These are phyloP conservation scores for Chymomyza fuscimana DNA, from an alignment of 2,888 invertebrate species.

Conservation along the genomic window DNA sequence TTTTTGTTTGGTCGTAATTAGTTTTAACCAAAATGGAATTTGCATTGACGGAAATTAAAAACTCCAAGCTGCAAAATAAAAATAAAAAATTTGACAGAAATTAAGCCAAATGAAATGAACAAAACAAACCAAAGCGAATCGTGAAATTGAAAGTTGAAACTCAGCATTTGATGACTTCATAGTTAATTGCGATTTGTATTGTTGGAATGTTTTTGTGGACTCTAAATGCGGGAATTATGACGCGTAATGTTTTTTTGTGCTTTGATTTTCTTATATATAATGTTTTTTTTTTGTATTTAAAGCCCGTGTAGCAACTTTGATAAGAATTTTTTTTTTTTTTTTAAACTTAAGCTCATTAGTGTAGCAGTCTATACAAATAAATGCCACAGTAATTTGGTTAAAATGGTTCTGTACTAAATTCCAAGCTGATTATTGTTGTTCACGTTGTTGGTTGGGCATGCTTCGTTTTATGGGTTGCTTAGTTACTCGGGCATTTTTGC, in stretches of 20 bases:
- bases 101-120: conserved; percentile 9
- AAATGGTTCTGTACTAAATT: background rate
- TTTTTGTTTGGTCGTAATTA: background rate
- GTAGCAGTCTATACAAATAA: too few relatives aligned
- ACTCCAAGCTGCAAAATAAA: conserved; percentile 8
- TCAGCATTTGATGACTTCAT: conserved; percentile 23
- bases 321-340: background rate
- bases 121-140: conserved; percentile 1
- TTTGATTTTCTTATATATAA: background rate
- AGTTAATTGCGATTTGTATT: background rate
- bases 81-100: conserved; percentile 6
- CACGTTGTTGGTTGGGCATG: too few relatives aligned
- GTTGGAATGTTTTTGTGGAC: background rate
- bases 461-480: too few relatives aligned
- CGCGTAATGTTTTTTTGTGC: background rate
- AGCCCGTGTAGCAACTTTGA: background rate
- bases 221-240: background rate
- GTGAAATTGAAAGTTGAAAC: conserved; percentile 1
- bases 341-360: too few relatives aligned
- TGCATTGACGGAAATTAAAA: conserved; percentile 34
- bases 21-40: conserved; percentile 15
- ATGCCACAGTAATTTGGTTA: too few relatives aligned
- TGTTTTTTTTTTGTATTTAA: too few relatives aligned
- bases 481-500: too few relatives aligned
- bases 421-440: too few relatives aligned